phyloP scores from a whole-genome alignment of 1,140 invertebrate species.

The Cepaea nemoralis region DNA sequence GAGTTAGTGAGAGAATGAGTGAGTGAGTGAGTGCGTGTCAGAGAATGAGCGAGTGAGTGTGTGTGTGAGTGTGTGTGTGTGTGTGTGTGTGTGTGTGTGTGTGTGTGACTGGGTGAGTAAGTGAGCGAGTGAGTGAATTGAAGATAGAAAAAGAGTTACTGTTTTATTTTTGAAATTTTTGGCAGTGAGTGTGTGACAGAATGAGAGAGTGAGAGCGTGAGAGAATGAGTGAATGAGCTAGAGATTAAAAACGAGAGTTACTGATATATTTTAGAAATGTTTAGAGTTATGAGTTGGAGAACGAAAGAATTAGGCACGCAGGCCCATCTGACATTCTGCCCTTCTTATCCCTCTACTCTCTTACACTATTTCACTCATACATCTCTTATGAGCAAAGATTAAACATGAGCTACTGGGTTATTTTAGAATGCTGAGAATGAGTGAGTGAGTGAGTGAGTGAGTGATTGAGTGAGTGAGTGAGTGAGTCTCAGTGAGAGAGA shows the following conservation, averaged over 20 bases:
- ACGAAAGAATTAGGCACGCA: background rate
- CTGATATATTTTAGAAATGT: no score
- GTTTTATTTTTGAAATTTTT: no score
- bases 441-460: background rate
- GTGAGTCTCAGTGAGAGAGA: background rate
- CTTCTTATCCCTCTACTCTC: no score
- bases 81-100: slow-evolving; percentile 15
- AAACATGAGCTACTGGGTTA: no score
- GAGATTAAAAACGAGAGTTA: background rate
- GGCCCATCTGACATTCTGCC: no score
- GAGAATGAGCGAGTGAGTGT: no score
- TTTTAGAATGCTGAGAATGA: no score
- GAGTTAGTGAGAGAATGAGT: no score
- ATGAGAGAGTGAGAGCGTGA: background rate
- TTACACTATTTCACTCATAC: no score
- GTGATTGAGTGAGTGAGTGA: no score
- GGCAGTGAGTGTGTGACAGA: background rate
- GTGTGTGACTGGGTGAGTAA: background rate
- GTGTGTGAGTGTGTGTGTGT: slow-evolving; percentile 8
- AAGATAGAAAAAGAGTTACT: background rate
- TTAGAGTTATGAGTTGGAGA: background rate
- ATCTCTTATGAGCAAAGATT: background rate
- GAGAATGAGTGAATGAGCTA: background rate
- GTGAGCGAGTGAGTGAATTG: background rate
- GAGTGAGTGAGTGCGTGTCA: no score